Percentiles rank a stretch among this genome's conserved stretches.
phyloP scores from a whole-genome alignment of 2,888 invertebrate species.

The Parochlus steinenii region DNA sequence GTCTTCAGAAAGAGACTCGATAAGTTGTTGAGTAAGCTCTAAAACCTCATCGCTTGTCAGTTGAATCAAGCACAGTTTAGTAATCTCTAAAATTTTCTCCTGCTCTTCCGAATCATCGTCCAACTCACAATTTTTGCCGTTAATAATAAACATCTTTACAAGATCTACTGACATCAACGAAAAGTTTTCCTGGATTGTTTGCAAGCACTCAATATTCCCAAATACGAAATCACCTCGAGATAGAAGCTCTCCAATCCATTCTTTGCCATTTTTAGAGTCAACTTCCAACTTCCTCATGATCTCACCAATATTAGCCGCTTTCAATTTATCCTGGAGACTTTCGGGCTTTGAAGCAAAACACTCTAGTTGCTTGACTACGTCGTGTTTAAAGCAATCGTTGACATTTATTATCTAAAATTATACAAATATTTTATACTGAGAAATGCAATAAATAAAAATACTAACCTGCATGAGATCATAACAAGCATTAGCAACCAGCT shows the following conservation, averaged over 20 bases:
- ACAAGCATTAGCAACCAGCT: constrained; percentile 19
- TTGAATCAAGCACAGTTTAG: background rate
- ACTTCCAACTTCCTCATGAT: constrained; percentile 20
- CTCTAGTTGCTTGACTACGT: constrained; percentile 19
- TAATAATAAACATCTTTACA: constrained; percentile 1
- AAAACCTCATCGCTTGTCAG: background rate
- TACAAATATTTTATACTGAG: too few species aligned
- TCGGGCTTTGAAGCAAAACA: constrained; percentile 21
- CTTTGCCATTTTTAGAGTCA: background rate
- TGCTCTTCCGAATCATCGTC: constrained; percentile 5
- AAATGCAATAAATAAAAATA: too few species aligned
- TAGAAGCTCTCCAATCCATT: constrained; percentile 20
- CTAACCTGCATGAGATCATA: constrained; percentile 19
- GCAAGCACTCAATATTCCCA: constrained; percentile 22
- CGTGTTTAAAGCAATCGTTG: constrained; percentile 19
- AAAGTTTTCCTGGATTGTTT: constrained; percentile 18
- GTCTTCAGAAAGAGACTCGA: background rate
- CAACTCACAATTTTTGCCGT: constrained; percentile 4
- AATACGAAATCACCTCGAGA: constrained; percentile 17
- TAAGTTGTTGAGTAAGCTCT: constrained; percentile 4
- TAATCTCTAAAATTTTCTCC: constrained; percentile 11
- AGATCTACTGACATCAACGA: background rate
- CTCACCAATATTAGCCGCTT: constrained; percentile 20
- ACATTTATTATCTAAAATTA: constrained; percentile 18
- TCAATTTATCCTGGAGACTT: constrained; percentile 18